phyloP scores from a whole-genome alignment of 2,888 invertebrate species.

The Melanophora roralis region DNA sequence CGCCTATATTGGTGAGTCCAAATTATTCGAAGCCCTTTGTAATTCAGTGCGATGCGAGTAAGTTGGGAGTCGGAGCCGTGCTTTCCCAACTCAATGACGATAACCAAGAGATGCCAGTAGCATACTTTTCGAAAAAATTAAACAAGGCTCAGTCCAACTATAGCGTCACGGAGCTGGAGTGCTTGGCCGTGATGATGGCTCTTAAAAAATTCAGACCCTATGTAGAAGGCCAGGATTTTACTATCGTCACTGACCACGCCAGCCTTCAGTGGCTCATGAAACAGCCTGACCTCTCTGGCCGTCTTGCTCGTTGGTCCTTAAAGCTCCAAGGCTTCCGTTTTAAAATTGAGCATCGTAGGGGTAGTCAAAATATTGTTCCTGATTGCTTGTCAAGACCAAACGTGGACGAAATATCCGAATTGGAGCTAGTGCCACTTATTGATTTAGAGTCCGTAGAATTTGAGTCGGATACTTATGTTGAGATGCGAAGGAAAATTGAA shows the following conservation, averaged over 20 bases:
- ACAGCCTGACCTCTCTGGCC: neutral
- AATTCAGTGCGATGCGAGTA: constrained; percentile 1
- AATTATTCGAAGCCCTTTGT: neutral
- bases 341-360: constrained; percentile 22
- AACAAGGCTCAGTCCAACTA: constrained; percentile 4
- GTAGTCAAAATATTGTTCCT: constrained; percentile 29
- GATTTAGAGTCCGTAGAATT: constrained; percentile 27
- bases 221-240: neutral
- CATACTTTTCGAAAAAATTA: neutral
- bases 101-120: constrained; percentile 2
- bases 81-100: neutral
- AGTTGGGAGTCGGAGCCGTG: neutral
- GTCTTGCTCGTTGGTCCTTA: constrained; percentile 29
- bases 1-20: neutral
- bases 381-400: constrained; percentile 40
- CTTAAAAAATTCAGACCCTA: neutral
- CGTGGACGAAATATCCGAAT: constrained; percentile 15
- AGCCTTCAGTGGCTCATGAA: constrained; percentile 11
- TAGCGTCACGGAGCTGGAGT: constrained; percentile 15
- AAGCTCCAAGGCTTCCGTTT: constrained; percentile 29
- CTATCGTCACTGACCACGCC: neutral
- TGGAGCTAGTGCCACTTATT: constrained; percentile 5
- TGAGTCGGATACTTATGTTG: constrained; percentile 9
- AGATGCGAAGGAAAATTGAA: constrained; percentile 5
- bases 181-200: neutral